These are phyloP conservation scores for Leontopithecus rosalia DNA, from an alignment of 2,797 vertebrate species.

Conservation along the genomic window DNA sequence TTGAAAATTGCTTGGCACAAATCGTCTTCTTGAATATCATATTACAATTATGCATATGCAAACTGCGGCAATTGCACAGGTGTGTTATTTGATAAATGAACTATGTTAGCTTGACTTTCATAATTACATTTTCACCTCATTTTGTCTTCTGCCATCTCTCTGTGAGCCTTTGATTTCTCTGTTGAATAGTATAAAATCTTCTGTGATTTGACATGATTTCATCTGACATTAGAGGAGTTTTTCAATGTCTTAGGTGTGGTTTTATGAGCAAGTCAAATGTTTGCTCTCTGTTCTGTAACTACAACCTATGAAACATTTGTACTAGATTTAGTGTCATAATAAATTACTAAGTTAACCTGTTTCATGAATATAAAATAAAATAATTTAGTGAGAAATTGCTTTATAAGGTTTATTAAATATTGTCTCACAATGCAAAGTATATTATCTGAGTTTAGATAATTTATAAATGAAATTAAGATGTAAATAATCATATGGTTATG, in stretches of 20 bases:
- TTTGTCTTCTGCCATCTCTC: conserved; percentile 28
- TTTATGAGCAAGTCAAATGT: conserved; percentile 44
- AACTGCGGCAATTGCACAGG: neutral
- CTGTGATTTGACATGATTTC: conserved; percentile 59
- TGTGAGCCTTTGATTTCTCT: conserved; percentile 56
- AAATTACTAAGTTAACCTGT: conserved; percentile 40
- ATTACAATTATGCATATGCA: neutral
- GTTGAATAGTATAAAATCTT: conserved; percentile 50
- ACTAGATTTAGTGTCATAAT: conserved; percentile 34
- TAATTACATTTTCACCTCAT: conserved; percentile 44
- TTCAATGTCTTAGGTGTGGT: conserved; percentile 15
- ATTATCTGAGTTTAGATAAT: conserved; percentile 38
- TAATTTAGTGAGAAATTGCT: neutral
- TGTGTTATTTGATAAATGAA: conserved; percentile 42
- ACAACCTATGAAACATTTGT: neutral
- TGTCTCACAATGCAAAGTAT: conserved; percentile 40
- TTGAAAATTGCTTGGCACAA: neutral
- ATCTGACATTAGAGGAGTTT: neutral
- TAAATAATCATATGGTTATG: neutral
- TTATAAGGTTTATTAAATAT: conserved; percentile 11
- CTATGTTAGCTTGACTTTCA: conserved; percentile 37
- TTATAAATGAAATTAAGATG: neutral
- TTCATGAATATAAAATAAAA: conserved; percentile 43
- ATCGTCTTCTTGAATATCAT: neutral
- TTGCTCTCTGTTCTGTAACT: conserved; percentile 44